Evolutionary conservation across 1,140 invertebrate species (phyloP).

Genomic region (Drosophila nikananu): DNA sequence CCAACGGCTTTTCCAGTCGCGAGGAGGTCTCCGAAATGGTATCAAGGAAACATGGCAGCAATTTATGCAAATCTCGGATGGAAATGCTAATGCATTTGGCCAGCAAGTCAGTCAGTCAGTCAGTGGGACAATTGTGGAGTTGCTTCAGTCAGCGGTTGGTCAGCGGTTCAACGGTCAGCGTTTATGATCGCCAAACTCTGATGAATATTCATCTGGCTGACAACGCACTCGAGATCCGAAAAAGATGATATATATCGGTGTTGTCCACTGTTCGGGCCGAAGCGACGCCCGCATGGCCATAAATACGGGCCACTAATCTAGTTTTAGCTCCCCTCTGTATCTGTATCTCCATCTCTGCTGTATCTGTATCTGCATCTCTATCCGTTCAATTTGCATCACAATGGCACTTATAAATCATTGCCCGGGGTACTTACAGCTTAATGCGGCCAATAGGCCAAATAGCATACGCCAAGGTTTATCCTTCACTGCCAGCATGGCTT

Average conservation of each 20-base stretch:
- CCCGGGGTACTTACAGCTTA: constrained; percentile 79
- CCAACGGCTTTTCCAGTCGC: constrained; percentile 64
- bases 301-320: constrained; percentile 72
- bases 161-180: constrained; percentile 75
- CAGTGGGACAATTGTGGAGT: constrained; percentile 48
- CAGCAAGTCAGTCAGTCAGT: constrained; percentile 21
- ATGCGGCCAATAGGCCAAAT: constrained; percentile 79
- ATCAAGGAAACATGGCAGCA: constrained; percentile 75
- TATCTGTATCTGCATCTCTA: constrained; percentile 23
- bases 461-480: constrained; percentile 71
- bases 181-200: constrained; percentile 61
- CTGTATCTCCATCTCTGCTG: constrained; percentile 1
- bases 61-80: constrained; percentile 73
- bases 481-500: constrained; percentile 68
- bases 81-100: constrained; percentile 65
- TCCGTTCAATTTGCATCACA: constrained; percentile 70
- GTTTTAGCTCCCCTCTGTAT: constrained; percentile 47
- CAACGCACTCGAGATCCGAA: constrained; percentile 53
- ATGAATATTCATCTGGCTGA: constrained; percentile 77
- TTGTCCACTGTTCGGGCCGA: constrained; percentile 58
- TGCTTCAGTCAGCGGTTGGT: background rate
- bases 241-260: constrained; percentile 72
- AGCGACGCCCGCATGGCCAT: constrained; percentile 57
- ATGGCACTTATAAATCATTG: constrained; percentile 70
- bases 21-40: constrained; percentile 73